Evolutionary conservation across 2,888 invertebrate species (phyloP), one percentile per base, ranked within the genome.

Genomic region (Candidula unifasciata): DNA sequence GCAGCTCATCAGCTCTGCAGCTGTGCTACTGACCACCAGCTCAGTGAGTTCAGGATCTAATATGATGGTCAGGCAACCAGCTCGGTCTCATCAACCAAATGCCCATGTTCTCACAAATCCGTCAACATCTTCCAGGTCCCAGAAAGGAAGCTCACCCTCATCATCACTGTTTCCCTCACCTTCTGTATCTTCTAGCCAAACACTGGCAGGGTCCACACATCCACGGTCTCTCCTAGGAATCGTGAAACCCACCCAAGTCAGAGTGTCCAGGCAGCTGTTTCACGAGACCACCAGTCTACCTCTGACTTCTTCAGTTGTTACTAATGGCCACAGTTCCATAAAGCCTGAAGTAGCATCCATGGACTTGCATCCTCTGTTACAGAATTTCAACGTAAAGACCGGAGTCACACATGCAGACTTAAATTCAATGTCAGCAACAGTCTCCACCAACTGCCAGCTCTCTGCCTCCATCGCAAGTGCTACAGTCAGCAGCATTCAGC

Each of bases 211-310:
- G 30, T 54, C 82, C 73, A 74, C 76, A 16, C 35, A 60, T 44
- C 68, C 82, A 35, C 76, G 69, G 52, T 77, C 82, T n/a, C 66
- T 83, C n/a, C 64, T 78, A 5, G 54, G 77, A 21, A 24, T 52
- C 30, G 66, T 76, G 1, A 85, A 85, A 64, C 85, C 85, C 18
- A 78, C 85, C 24, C 81, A 85, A 57, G 85, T 85, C 44, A 54
- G 74, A 80, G 85, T 85, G 8, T 85, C 85, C 44, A 74, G 85
- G 77, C 80, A 81, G 76, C 77, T 85, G 27, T 85, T 85, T 35
- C 80, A 85, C 77, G 85, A 85, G n/a, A 76, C 85, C 77, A 85
- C 85, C 2, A 69, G 52, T n/a, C 13, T 69, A 21, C 37, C 84
- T 30, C 10, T 33, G 21, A 57, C 85, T 30, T 52, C 78, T 24